Conservation (phyloP, 2,113 vertebrate genomes). For the Cinclus mexicanus region DNA sequence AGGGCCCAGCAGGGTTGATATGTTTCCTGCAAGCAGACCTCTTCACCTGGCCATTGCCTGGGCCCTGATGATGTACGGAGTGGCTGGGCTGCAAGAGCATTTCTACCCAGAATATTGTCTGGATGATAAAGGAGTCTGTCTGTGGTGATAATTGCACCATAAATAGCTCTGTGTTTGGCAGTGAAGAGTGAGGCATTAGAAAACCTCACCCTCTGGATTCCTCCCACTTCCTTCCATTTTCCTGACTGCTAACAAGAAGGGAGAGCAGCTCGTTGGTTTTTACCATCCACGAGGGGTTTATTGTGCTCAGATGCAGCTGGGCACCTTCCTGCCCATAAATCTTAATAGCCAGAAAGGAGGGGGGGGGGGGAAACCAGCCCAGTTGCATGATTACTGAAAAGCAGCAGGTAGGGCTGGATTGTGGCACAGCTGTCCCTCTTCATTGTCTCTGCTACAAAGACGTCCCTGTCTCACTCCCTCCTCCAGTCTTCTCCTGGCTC, state of each 20-base stretch:
- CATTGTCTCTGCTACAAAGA: neutral
- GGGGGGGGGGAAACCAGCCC: fast-evolving
- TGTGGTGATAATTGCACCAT: constrained; percentile 55
- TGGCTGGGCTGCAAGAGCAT: constrained; percentile 36
- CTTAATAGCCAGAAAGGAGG: neutral
- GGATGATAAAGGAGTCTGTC: constrained; percentile 58
- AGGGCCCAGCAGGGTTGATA: neutral
- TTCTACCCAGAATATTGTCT: constrained; percentile 55
- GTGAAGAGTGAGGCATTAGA: constrained; percentile 44
- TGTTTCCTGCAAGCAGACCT: neutral
- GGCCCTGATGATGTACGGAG: neutral
- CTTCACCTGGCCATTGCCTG: constrained; percentile 12
- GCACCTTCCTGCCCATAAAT: constrained; percentile 32
- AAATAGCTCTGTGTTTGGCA: constrained; percentile 49
- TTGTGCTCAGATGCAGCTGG: neutral
- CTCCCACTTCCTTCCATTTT: constrained; percentile 59
- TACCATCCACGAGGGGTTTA: neutral
- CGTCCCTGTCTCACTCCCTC: fast-evolving
- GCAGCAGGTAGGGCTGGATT: neutral
- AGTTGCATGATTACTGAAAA: neutral
- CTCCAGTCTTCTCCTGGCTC: neutral
- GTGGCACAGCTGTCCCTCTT: neutral
- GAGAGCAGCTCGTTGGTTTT: neutral
- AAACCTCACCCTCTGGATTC: constrained; percentile 50
- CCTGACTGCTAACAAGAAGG: constrained; percentile 53